phyloP scores from a whole-genome alignment of 2,888 invertebrate species.

The Himalopsyche tibetana region DNA sequence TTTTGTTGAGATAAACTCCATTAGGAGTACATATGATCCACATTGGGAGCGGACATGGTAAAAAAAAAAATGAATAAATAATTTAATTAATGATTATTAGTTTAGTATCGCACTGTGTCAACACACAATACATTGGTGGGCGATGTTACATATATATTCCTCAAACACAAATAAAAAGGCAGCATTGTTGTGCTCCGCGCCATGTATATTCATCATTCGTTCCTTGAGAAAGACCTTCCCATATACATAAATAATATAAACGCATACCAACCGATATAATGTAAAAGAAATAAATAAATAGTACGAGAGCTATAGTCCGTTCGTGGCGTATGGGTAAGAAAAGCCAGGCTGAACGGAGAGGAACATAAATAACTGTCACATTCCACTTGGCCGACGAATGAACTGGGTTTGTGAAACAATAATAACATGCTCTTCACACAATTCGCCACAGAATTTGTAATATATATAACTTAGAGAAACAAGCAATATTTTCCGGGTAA shows the following conservation, averaged over 20 bases:
- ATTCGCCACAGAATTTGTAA: background rate
- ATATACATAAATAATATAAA: constrained; percentile 35
- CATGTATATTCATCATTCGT: constrained; percentile 36
- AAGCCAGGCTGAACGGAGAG: constrained; percentile 1
- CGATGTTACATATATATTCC: constrained; percentile 16
- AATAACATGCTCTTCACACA: background rate
- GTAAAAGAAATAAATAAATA: constrained; percentile 31
- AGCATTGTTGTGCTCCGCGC: constrained; percentile 12
- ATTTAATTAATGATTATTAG: too few relatives aligned
- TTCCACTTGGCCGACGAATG: constrained; percentile 14
- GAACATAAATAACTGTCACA: constrained; percentile 39
- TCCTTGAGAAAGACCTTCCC: constrained; percentile 39
- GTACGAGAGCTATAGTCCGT: constrained; percentile 11
- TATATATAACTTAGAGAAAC: too few relatives aligned
- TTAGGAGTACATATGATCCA: too few relatives aligned
- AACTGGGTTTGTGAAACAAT: constrained; percentile 10
- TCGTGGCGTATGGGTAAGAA: constrained; percentile 27
- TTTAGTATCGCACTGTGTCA: background rate
- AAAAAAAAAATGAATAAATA: too few relatives aligned
- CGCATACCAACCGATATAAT: constrained; percentile 16
- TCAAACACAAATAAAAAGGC: constrained; percentile 8
- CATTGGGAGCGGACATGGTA: too few relatives aligned
- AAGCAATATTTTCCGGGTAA: too few relatives aligned
- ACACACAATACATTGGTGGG: constrained; percentile 15
- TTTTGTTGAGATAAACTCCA: too few relatives aligned